Percentiles rank a stretch among this genome's conserved stretches.
Evolutionary conservation across 2,888 invertebrate species (phyloP).

Genomic region (Osmoderma eremita): DNA sequence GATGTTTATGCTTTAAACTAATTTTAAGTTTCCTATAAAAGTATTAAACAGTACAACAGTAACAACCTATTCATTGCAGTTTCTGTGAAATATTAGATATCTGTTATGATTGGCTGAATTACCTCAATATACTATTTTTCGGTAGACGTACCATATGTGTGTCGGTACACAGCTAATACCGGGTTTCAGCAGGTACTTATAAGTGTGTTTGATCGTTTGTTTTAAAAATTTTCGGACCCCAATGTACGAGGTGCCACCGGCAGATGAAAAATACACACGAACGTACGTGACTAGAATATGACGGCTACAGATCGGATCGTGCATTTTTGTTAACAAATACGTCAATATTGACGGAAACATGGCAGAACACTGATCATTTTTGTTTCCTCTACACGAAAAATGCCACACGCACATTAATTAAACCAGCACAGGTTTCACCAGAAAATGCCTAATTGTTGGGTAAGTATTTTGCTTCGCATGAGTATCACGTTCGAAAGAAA

Average conservation of each 20-base stretch:
- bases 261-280: constrained; percentile 34
- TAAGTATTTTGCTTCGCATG: constrained; percentile 25
- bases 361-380: constrained; percentile 40
- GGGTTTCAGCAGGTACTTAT: no score
- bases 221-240: constrained; percentile 5
- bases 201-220: neutral
- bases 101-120: no score
- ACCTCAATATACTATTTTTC: no score
- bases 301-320: constrained; percentile 22
- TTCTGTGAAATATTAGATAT: no score
- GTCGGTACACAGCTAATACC: no score
- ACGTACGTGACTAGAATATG: constrained; percentile 39
- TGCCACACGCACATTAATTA: constrained; percentile 29
- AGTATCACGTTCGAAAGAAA: constrained; percentile 17
- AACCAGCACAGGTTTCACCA: constrained; percentile 13
- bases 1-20: no score
- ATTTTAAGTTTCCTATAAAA: no score
- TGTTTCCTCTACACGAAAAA: constrained; percentile 39
- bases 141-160: no score
- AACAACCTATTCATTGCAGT: no score
- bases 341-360: constrained; percentile 43
- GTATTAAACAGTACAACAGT: no score
- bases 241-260: neutral
- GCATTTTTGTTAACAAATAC: constrained; percentile 40
- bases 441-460: constrained; percentile 23